Evolutionary conservation across 1,140 invertebrate species (phyloP).

Genomic region (Aleiodes sp.): DNA sequence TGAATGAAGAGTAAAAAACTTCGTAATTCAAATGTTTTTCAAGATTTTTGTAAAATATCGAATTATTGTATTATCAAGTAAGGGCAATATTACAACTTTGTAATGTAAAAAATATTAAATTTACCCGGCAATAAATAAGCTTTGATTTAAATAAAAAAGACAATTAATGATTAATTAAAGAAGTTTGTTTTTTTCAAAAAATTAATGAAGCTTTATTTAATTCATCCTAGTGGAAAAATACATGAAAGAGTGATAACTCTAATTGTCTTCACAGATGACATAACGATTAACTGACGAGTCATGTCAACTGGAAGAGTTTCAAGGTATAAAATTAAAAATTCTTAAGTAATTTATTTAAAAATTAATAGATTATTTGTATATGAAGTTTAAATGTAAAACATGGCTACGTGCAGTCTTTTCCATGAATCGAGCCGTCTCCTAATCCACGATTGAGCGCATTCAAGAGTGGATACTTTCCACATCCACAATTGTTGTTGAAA

Average conservation of each 20-base stretch:
- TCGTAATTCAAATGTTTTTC: neutral
- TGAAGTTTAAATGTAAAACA: no score
- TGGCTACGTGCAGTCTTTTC: no score
- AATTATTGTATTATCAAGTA: constrained; percentile 36
- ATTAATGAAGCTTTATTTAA: neutral
- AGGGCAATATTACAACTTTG: constrained; percentile 28
- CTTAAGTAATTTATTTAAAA: neutral
- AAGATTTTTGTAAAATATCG: constrained; percentile 26
- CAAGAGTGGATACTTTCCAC: constrained; percentile 80
- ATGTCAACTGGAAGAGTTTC: constrained; percentile 29
- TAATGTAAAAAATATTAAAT: constrained; percentile 33
- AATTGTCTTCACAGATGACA: constrained; percentile 29
- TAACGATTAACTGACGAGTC: neutral
- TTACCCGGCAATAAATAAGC: constrained; percentile 28
- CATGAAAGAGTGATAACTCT: neutral
- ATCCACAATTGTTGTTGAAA: constrained; percentile 71
- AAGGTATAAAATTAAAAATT: neutral
- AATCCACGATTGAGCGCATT: no score
- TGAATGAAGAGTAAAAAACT: constrained; percentile 11
- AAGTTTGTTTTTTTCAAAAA: neutral
- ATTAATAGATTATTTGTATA: neutral
- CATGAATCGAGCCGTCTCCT: no score
- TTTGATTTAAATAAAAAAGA: constrained; percentile 13
- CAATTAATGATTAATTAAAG: neutral
- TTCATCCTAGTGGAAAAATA: neutral